Conservation (phyloP, 2,888 invertebrate genomes). For the Protophormia terraenovae region DNA sequence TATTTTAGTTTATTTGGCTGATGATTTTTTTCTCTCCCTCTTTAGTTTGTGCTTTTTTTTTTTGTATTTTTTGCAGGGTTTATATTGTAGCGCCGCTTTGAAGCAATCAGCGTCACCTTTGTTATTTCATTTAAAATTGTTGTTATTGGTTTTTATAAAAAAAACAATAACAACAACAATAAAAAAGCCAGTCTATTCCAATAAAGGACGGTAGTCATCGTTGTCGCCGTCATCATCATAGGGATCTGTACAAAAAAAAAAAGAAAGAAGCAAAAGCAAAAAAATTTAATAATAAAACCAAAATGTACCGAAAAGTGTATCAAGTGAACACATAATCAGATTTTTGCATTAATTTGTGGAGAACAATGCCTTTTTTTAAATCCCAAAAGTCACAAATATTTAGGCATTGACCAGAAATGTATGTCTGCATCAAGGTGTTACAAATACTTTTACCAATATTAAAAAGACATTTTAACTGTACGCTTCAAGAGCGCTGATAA, state of each 20-base stretch:
- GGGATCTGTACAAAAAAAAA: constrained; percentile 44
- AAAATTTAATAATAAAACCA: constrained; percentile 50
- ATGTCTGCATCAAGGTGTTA: constrained; percentile 68
- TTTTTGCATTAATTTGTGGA: constrained; percentile 68
- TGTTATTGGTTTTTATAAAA: constrained; percentile 40
- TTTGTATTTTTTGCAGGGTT: constrained; percentile 45
- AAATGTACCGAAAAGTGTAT: constrained; percentile 68
- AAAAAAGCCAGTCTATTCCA: constrained; percentile 59
- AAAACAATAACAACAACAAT: too few species aligned
- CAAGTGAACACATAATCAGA: constrained; percentile 69
- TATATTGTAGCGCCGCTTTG: constrained; percentile 79
- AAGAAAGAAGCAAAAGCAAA: constrained; percentile 7
- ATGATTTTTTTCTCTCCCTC: not conserved
- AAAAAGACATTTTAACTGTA: constrained; percentile 67
- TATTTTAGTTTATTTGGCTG: constrained; percentile 50
- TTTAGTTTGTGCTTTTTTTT: constrained; percentile 9
- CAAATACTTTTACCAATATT: constrained; percentile 66
- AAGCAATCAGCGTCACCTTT: constrained; percentile 81
- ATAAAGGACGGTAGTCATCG: constrained; percentile 62
- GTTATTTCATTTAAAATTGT: constrained; percentile 69
- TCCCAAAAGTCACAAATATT: constrained; percentile 68
- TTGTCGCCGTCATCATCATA: constrained; percentile 60
- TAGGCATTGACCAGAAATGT: constrained; percentile 65
- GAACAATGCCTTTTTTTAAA: constrained; percentile 65
- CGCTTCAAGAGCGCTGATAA: constrained; percentile 34